Base-by-base conservation (phyloP, 2,888 invertebrate species). In the Druceiella hillmani region DNA sequence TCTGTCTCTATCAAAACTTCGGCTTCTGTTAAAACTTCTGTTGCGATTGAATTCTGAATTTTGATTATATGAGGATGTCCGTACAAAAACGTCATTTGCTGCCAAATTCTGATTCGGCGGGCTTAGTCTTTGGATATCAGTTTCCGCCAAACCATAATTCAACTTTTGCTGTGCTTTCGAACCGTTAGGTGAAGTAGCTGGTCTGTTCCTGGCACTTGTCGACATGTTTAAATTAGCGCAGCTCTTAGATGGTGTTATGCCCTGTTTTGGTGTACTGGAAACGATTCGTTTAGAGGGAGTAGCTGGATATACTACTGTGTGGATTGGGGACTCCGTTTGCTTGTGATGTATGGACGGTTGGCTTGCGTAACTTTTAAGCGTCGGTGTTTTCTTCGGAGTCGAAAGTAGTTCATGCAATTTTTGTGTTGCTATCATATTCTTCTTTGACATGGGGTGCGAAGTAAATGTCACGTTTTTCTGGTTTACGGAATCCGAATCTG, bases 351-450 rank as follows among this genome's bases (percentile, higher is more conserved):
- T 66, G 3, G 74, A 76, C 0, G 75, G 74, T 29, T 75, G 74
- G 31, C 72, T 72, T 0, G 64, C 65, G 22, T 67, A 68, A 33
- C 70, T 58, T 51, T 71, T 61, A 45, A 75, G 36, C 16, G 50
- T 55, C 25, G 65, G 58, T 22, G 62, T 60, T 52, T 83, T 85
- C 14, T 80, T 69, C 0, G 87, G 87, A 0, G 87, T 87, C 2
- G 82, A 79, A 0, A 87, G 55, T 3, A 87, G 56, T 50, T 87
- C 86, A 56, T 87, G 85, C 0, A 87, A 61, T 51, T 83, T 86
- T 52, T 84, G 83, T 0, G 87, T 87, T 0, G 87, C 87, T 13
- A 76, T 74, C 0, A 81, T 62, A 56, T 81, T 81, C 50, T 76
- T 76, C 33, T 75, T 59, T 2, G 76, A 71, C 58, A 76, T 74